Conservation (phyloP, 2,797 vertebrate genomes). For the Onychomys leucogaster region DNA sequence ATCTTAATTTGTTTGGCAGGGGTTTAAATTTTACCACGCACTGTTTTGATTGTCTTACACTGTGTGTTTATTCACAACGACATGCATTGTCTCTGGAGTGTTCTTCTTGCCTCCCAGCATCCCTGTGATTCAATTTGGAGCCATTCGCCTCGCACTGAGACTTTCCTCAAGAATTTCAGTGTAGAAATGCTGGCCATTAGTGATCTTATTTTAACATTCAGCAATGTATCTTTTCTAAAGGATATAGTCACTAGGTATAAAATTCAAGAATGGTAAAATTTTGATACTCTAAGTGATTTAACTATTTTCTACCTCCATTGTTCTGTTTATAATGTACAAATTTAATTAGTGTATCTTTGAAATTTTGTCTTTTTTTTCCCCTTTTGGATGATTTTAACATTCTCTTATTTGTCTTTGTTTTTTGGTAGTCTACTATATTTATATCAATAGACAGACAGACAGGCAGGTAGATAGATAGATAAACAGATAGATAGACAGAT, state of each 20-base stretch:
- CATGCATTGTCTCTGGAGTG: background rate
- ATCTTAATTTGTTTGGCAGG: background rate
- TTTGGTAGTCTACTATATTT: background rate
- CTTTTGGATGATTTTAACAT: background rate
- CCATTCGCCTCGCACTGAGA: background rate
- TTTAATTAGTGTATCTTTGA: conserved; percentile 19
- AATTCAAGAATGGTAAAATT: conserved; percentile 3
- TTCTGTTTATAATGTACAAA: background rate
- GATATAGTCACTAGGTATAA: background rate
- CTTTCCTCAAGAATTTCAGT: background rate
- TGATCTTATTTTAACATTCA: conserved; percentile 31
- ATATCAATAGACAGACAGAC: background rate
- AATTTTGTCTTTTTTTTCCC: conserved; percentile 13
- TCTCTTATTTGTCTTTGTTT: background rate
- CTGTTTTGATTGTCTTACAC: background rate
- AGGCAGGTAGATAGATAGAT: background rate
- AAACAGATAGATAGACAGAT: background rate
- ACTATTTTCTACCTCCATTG: conserved; percentile 14
- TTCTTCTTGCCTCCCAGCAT: background rate
- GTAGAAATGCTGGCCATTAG: background rate
- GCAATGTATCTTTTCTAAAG: background rate
- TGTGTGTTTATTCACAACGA: background rate
- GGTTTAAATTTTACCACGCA: conserved; percentile 1
- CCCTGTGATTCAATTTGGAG: background rate
- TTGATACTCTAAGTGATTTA: background rate